phyloP scores from a whole-genome alignment of 2,888 invertebrate species.

The Microctonus aethiopoides region DNA sequence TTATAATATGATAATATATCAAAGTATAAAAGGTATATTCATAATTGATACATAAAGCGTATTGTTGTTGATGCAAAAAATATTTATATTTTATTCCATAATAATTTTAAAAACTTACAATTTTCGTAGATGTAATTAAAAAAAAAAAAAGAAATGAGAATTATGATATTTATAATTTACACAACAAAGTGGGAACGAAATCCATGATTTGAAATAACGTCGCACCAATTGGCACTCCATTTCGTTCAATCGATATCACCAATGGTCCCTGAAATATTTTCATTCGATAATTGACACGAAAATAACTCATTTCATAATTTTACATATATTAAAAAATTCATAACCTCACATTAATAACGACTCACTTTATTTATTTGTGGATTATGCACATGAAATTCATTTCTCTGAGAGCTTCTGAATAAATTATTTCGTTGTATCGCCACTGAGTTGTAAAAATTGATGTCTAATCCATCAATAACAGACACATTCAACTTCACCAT shows the following conservation, averaged over 20 bases:
- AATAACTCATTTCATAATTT: neutral
- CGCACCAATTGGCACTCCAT: conserved; percentile 47
- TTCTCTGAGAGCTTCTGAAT: conserved; percentile 43
- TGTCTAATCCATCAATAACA: conserved; percentile 42
- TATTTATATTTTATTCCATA: neutral
- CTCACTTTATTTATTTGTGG: conserved; percentile 49
- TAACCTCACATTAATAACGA: conserved; percentile 9
- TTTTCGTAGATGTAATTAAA: neutral
- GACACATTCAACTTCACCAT: conserved; percentile 45
- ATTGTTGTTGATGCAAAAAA: conserved; percentile 17
- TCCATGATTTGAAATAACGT: conserved; percentile 47
- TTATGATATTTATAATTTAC: conserved; percentile 36
- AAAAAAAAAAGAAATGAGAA: neutral
- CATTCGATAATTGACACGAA: neutral
- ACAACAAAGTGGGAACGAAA: conserved; percentile 49
- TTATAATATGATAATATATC: neutral
- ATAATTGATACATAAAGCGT: conserved; percentile 12
- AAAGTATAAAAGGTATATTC: conserved; percentile 20
- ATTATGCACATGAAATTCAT: conserved; percentile 54
- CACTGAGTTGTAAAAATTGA: conserved; percentile 52
- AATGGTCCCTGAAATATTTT: conserved; percentile 53
- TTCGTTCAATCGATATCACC: conserved; percentile 49
- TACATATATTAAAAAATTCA: neutral
- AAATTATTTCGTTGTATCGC: conserved; percentile 50
- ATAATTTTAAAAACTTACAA: conserved; percentile 16